Evolutionary conservation across 2,113 vertebrate genomes (phyloP), one percentile per base, ranked within the genome.

Genomic region (Oryzias javanicus): DNA sequence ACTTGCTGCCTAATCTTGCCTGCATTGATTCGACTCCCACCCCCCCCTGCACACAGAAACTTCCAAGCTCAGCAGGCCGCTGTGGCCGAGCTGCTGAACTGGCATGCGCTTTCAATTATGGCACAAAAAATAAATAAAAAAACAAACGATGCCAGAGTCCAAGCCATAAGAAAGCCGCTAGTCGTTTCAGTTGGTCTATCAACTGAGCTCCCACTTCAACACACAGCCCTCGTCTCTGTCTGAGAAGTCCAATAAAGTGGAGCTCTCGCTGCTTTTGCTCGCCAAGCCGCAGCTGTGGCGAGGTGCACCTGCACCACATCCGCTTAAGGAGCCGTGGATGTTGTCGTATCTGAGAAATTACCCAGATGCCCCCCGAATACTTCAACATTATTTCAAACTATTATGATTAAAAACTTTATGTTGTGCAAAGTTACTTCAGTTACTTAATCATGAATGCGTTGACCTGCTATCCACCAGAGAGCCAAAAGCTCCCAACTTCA

Each of bases 1-100:
- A 47, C 76, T 83, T 24, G 63, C 70, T 72, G 74, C 86, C 60
- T 81, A 67, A 80, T 82, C 80, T 77, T 46, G 48, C 63, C 42
- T 47, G 69, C 74, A 88, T 87, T 87, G 86, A 86, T 87, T 83
- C 74, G 64, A 64, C 82, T 72, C 68, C 73, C 74, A 48, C 50
- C 70, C 58, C 50, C 70, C 58, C 19, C 0, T 60, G 62, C 69
- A 54, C 42, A 44, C 56, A 53, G 55, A 77, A 52, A 73, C 71
- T 69, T 76, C 69, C 59, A 24, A 65, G 70, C 85, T 64, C 82
- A 86, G 86, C 77, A 42, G 66, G 85, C 66, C 1, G 20, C 66
- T 14, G 15, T 24, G 67, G 62, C 55, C 50, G 27, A 40, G 69
- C 72, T 40, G 72, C 61, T 47, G 63, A 60, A 80, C 70, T 55